Evolutionary conservation across 23 tunicate species (phyloP).

Genomic region (Corella eumyota): DNA sequence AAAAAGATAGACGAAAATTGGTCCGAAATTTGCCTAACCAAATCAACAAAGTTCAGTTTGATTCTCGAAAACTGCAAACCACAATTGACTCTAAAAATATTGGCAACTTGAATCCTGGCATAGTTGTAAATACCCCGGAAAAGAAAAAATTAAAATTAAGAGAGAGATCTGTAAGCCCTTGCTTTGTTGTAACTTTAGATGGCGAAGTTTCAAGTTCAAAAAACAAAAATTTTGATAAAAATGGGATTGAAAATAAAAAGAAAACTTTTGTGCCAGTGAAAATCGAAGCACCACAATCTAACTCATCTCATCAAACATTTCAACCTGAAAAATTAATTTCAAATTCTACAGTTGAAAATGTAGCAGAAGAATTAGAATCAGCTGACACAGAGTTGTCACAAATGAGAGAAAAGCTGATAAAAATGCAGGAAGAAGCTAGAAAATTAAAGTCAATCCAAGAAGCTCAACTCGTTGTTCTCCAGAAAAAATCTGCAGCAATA

Average conservation of each 20-base stretch:
- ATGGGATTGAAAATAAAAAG: constrained; percentile 7
- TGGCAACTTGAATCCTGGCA: background rate
- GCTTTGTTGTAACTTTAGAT: constrained; percentile 57
- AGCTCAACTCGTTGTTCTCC: constrained; percentile 21
- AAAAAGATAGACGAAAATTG: background rate
- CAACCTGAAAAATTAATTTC: no score
- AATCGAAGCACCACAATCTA: constrained; percentile 19
- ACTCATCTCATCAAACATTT: background rate
- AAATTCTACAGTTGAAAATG: no score
- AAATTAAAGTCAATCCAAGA: constrained; percentile 57
- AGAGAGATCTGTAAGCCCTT: constrained; percentile 31
- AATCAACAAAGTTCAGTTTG: background rate
- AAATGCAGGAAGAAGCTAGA: constrained; percentile 61
- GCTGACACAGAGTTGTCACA: constrained; percentile 24
- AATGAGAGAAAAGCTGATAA: constrained; percentile 49
- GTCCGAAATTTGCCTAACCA: background rate
- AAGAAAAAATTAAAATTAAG: background rate
- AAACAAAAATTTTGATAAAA: background rate
- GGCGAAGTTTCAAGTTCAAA: constrained; percentile 2
- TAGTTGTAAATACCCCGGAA: background rate
- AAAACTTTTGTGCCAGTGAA: constrained; percentile 7
- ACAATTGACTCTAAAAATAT: no score
- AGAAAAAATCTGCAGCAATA: constrained; percentile 5
- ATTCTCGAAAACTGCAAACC: constrained; percentile 11
- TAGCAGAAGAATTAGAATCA: background rate